phyloP scores from a whole-genome alignment of 2,113 vertebrate species.

The Nansenia antarctica region DNA sequence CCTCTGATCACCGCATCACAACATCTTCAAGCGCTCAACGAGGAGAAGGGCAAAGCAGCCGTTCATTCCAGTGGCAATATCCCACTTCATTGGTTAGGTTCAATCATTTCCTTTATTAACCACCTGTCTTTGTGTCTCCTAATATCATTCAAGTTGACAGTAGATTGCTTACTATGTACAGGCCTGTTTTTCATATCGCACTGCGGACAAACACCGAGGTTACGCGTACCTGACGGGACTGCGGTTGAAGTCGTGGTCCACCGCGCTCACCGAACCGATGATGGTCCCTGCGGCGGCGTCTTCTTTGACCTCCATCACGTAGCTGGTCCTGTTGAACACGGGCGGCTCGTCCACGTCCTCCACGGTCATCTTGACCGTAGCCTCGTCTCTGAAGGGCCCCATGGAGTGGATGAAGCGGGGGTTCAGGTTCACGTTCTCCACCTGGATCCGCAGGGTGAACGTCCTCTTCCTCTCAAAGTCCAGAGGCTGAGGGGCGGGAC shows the following conservation, averaged over 20 bases:
- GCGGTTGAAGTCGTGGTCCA: conserved; percentile 84
- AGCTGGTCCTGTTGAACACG: conserved; percentile 82
- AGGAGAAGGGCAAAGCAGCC: no score
- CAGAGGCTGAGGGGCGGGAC: conserved; percentile 72
- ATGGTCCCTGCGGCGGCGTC: conserved; percentile 78
- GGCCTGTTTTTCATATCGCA: no score
- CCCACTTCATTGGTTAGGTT: no score
- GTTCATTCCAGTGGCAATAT: no score
- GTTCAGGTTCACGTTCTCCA: conserved; percentile 85
- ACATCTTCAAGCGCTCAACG: no score
- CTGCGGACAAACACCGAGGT: no score
- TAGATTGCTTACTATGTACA: no score
- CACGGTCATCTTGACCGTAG: conserved; percentile 84
- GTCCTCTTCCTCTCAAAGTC: conserved; percentile 89
- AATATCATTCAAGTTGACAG: no score
- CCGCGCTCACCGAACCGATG: conserved; percentile 84
- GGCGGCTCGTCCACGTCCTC: conserved; percentile 95
- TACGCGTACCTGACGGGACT: conserved; percentile 91
- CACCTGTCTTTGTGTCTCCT: background rate
- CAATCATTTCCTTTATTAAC: background rate
- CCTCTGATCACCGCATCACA: background rate
- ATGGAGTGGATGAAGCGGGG: conserved; percentile 82
- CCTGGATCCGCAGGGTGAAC: conserved; percentile 89
- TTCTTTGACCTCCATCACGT: conserved; percentile 90
- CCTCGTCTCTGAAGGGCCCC: conserved; percentile 89